phyloP scores from a whole-genome alignment of 2,113 vertebrate genomes.

The Chaetorhynchus papuensis region DNA sequence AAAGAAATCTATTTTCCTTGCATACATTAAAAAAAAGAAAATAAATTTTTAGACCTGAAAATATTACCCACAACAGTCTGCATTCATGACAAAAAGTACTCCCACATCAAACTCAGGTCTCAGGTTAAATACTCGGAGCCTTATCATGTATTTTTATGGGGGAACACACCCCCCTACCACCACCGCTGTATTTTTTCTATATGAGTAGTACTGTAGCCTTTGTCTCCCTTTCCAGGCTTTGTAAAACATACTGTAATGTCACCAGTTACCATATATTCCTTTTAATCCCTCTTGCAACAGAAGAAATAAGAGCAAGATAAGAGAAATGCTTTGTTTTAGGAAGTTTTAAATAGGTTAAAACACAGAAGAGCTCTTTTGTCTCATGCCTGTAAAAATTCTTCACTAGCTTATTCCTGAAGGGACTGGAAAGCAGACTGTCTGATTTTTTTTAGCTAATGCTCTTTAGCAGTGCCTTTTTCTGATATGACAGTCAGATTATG shows the following conservation, averaged over 20 bases:
- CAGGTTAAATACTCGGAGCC: not conserved
- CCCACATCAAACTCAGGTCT: not conserved
- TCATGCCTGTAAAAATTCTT: not conserved
- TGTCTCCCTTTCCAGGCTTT: not conserved
- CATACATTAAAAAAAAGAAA: not conserved
- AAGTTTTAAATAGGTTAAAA: not conserved
- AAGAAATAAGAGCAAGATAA: not conserved
- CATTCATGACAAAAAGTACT: not conserved
- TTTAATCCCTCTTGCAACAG: not conserved
- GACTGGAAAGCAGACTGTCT: not conserved
- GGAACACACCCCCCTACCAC: fast-evolving
- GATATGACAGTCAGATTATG: not conserved
- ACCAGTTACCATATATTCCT: not conserved
- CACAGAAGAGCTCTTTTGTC: not conserved
- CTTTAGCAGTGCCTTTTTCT: not conserved
- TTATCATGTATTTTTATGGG: not conserved
- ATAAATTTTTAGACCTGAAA: not conserved
- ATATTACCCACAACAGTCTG: not conserved
- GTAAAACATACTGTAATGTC: not conserved
- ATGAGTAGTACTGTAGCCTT: not conserved
- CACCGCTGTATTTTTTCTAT: not conserved
- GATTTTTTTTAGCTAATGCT: not conserved
- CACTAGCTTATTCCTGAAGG: not conserved
- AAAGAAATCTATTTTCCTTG: not conserved
- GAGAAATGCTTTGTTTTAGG: not conserved